Percentiles rank a stretch among this genome's conserved stretches.
Evolutionary conservation across 1,140 invertebrate species (phyloP).

Genomic region (Drosophila saltans): DNA sequence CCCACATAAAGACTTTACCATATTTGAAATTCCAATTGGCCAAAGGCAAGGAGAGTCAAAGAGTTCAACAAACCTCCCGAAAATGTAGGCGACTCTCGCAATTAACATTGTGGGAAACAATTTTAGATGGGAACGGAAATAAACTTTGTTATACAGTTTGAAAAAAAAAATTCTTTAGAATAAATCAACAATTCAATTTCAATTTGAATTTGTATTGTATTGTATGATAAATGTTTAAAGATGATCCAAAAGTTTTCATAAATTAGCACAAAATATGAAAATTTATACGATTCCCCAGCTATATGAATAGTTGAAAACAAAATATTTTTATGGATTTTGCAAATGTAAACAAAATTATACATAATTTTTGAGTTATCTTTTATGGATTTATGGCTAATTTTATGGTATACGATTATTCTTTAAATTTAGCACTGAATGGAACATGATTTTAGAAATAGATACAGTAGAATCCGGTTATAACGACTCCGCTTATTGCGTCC

Average conservation of each 20-base stretch:
- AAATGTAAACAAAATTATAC: too few species aligned
- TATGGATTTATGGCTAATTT: too few species aligned
- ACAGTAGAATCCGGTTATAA: too few species aligned
- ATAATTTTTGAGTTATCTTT: too few species aligned
- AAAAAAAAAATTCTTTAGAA: neutral
- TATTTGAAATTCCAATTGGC: constrained; percentile 21
- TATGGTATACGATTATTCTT: too few species aligned
- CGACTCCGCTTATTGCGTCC: too few species aligned
- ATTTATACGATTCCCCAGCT: too few species aligned
- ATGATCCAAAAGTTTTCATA: neutral
- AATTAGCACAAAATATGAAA: constrained; percentile 1
- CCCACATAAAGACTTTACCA: constrained; percentile 17
- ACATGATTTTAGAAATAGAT: too few species aligned
- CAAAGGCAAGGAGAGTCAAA: neutral
- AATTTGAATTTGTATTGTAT: neutral
- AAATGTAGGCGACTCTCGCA: constrained; percentile 15
- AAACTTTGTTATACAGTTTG: constrained; percentile 17
- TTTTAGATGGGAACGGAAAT: constrained; percentile 2
- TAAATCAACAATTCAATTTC: constrained; percentile 16
- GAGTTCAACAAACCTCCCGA: constrained; percentile 12
- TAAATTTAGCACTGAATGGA: too few species aligned
- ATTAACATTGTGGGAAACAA: constrained; percentile 23
- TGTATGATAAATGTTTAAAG: neutral
- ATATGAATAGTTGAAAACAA: too few species aligned
- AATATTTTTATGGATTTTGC: too few species aligned